Conservation (phyloP, 2,797 vertebrate species). For the Aselliscus stoliczkanus region DNA sequence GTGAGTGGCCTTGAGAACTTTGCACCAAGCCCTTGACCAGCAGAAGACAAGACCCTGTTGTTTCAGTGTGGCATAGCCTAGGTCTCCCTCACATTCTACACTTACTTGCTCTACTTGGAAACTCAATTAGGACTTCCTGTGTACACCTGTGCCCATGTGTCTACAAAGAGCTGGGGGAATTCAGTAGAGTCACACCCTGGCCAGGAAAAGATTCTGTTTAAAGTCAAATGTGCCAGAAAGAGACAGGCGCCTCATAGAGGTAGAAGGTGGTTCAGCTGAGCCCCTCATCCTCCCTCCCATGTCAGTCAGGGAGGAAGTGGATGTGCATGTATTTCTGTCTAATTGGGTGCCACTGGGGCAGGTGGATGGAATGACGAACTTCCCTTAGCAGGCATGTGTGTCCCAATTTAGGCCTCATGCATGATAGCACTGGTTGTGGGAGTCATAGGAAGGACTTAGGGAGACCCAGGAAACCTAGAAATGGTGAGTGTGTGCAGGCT, state of each 20-base stretch:
- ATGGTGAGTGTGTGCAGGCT: not conserved
- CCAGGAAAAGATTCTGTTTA: not conserved
- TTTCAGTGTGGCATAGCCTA: not conserved
- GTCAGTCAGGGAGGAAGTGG: not conserved
- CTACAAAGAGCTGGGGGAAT: not conserved
- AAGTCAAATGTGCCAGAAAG: not conserved
- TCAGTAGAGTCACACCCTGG: no score
- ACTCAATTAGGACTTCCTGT: not conserved
- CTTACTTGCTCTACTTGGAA: not conserved
- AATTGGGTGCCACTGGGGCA: not conserved
- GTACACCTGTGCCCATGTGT: not conserved
- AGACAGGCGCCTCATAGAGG: not conserved
- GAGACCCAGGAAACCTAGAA: not conserved
- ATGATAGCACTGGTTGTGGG: not conserved
- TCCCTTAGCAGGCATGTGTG: not conserved
- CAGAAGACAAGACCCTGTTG: not conserved
- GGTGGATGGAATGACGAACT: not conserved
- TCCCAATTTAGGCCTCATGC: not conserved
- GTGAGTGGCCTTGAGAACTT: not conserved
- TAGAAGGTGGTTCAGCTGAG: no score
- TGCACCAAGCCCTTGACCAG: not conserved
- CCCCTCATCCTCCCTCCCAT: no score
- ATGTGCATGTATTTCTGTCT: not conserved
- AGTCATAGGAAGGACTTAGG: not conserved
- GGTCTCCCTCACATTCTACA: not conserved